phyloP scores from a whole-genome alignment of 2,797 vertebrate genomes.

The Moxostoma hubbsi region DNA sequence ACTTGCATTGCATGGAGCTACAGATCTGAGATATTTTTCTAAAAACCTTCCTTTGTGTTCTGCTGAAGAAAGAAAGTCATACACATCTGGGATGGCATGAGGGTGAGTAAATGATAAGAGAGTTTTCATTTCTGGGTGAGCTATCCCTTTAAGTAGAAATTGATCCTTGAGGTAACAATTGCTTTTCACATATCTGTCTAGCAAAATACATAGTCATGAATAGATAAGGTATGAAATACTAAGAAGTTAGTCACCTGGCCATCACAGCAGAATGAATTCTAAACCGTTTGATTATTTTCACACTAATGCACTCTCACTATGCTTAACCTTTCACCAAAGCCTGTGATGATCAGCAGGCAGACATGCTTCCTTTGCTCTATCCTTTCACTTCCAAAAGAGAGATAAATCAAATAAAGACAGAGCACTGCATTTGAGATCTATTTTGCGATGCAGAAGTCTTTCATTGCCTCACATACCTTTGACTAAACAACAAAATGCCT shows the following conservation, averaged over 20 bases:
- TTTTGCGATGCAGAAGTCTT: slow-evolving; percentile 23
- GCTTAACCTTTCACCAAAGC: slow-evolving; percentile 8
- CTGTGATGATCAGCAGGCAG: slow-evolving; percentile 3
- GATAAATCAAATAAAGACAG: background rate
- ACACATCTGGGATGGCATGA: too few species aligned
- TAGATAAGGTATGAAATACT: background rate
- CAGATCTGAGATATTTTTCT: too few species aligned
- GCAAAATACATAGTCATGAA: slow-evolving; percentile 2
- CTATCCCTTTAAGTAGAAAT: too few species aligned
- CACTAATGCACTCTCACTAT: background rate
- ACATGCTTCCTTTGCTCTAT: slow-evolving; percentile 13
- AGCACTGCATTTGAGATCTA: background rate
- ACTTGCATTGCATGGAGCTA: too few species aligned
- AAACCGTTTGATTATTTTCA: background rate
- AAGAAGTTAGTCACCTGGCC: background rate
- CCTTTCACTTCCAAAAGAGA: background rate
- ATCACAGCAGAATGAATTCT: slow-evolving; percentile 4
- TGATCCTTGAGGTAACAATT: too few species aligned
- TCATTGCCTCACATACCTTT: too few species aligned
- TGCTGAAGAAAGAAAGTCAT: too few species aligned
- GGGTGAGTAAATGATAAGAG: too few species aligned
- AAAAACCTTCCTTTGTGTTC: too few species aligned
- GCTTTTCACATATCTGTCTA: too few species aligned
- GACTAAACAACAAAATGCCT: too few species aligned
- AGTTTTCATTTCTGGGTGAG: too few species aligned